These are phyloP conservation scores for Zosterops borbonicus DNA, from an alignment of 2,113 vertebrate genomes.

Conservation along the genomic window DNA sequence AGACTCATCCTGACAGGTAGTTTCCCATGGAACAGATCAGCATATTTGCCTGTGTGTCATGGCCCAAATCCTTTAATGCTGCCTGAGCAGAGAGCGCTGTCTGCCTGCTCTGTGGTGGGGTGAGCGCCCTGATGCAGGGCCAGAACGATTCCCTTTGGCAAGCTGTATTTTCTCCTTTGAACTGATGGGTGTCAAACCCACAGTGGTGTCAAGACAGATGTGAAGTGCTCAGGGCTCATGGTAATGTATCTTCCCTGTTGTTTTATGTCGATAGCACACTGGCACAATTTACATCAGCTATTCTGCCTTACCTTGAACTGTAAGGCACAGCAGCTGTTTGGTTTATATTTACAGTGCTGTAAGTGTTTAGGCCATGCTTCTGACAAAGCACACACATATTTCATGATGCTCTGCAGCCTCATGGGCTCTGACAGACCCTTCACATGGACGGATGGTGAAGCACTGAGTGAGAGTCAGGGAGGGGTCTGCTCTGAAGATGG, in stretches of 20 bases:
- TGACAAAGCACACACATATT: conserved; percentile 50
- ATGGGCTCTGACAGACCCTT: not conserved
- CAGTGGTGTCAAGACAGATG: conserved; percentile 62
- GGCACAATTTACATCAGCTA: conserved; percentile 57
- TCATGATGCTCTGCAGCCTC: conserved; percentile 12
- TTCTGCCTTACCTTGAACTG: conserved; percentile 67
- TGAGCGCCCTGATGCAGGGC: not conserved
- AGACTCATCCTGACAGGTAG: not conserved
- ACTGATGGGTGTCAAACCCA: conserved; percentile 61
- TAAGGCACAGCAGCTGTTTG: conserved; percentile 53
- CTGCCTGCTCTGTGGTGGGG: not conserved
- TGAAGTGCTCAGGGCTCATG: not conserved
- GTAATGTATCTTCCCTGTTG: conserved; percentile 51
- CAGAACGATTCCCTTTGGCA: not conserved
- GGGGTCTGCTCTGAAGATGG: not conserved
- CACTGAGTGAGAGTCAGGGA: not conserved
- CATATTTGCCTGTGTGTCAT: conserved; percentile 16
- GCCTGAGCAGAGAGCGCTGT: not conserved
- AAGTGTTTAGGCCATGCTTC: conserved; percentile 60
- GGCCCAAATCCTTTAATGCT: not conserved
- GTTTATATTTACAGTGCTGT: conserved; percentile 59
- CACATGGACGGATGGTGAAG: not conserved
- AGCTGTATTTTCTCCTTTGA: conserved; percentile 64
- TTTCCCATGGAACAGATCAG: not conserved
- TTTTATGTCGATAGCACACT: conserved; percentile 49